phyloP scores from a whole-genome alignment of 2,888 invertebrate species.

The Acleris sparsana region DNA sequence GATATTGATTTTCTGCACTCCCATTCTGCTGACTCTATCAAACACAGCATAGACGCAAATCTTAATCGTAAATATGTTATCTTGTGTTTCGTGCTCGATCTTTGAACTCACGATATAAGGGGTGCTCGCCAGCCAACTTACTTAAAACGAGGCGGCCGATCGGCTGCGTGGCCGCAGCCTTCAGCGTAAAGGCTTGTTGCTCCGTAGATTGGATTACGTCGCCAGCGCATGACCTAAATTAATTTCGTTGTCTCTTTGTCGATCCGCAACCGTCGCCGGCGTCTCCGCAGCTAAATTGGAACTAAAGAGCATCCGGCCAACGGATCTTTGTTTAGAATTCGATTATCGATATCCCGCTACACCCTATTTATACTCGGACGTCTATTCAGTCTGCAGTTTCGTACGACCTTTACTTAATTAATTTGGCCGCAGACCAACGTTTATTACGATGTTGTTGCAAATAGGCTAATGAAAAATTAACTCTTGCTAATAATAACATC shows the following conservation, averaged over 20 bases:
- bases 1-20: no score
- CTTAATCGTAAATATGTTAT: no score
- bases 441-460: conserved; percentile 25
- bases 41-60: no score
- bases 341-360: conserved; percentile 68
- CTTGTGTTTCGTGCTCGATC: no score
- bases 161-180: conserved; percentile 20
- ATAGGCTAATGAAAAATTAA: conserved; percentile 29
- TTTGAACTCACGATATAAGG: background rate
- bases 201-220: conserved; percentile 71
- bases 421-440: conserved; percentile 35
- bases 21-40: no score
- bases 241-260: conserved; percentile 80
- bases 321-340: conserved; percentile 67
- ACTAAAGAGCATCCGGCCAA: conserved; percentile 69
- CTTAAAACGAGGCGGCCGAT: background rate
- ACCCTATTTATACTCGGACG: conserved; percentile 42
- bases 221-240: conserved; percentile 73
- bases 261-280: conserved; percentile 44
- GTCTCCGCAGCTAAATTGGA: conserved; percentile 55
- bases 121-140: background rate
- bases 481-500: conserved; percentile 16
- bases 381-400: conserved; percentile 38
- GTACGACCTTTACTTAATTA: conserved; percentile 35
- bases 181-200: conserved; percentile 59